A percentile compares a stretch with the other conserved stretches of the same genome.
These are phyloP conservation scores for Margarornis squamiger DNA, from an alignment of 2,797 vertebrate genomes.

Conservation along the genomic window DNA sequence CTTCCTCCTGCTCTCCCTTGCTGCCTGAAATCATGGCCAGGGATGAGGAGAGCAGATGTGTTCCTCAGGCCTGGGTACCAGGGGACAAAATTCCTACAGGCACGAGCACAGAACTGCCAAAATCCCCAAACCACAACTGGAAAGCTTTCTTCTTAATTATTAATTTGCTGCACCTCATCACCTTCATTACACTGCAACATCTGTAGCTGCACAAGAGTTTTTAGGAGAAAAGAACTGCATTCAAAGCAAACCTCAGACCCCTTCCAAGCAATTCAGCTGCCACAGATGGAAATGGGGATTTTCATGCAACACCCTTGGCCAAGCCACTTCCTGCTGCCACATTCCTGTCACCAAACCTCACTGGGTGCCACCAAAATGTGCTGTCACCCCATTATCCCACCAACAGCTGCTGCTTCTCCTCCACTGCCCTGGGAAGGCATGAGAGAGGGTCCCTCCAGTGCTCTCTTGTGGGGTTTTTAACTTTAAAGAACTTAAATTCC, in stretches of 20 bases:
- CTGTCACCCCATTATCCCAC: rapidly evolving
- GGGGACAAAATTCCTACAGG: not conserved
- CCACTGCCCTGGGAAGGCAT: not conserved
- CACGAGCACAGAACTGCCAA: not conserved
- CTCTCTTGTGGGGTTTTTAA: rapidly evolving
- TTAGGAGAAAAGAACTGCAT: not conserved
- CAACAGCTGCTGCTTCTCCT: not conserved
- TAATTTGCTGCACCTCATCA: too few species aligned
- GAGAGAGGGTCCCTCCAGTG: rapidly evolving
- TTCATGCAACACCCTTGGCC: not conserved
- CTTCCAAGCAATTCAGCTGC: not conserved
- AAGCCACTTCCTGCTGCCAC: not conserved
- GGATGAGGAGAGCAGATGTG: rapidly evolving
- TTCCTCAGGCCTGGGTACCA: too few species aligned
- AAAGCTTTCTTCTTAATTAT: not conserved
- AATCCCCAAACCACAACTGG: rapidly evolving
- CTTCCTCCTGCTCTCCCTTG: not conserved
- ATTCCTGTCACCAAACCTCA: not conserved
- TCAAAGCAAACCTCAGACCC: not conserved
- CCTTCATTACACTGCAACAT: not conserved
- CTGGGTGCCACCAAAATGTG: not conserved
- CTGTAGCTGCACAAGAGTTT: rapidly evolving
- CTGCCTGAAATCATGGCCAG: not conserved
- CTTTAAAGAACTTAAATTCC: not conserved
- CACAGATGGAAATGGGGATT: not conserved